Evolutionary conservation across 2,888 invertebrate genomes (phyloP), one percentile per base, ranked within the genome.

Genomic region (Monopis laevigella): DNA sequence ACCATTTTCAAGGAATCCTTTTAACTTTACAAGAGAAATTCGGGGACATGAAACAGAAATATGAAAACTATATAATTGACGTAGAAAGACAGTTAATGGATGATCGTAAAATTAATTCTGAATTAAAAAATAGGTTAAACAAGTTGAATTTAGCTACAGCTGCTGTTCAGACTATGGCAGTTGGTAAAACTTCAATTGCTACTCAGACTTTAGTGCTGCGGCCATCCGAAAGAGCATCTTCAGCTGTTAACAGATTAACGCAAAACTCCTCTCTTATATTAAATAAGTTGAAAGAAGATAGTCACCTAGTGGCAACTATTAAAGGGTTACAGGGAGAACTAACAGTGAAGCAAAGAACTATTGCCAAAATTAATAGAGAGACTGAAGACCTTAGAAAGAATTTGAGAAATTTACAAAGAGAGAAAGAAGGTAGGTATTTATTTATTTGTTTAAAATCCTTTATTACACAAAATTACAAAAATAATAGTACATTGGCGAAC

Each of bases 301-400:
- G 88, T 21, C 90, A 92, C 70, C 75, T 92, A 35, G 65, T 92
- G 16, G 90, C 91, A 1, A 91, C 92, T 0, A 89, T 92, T 51
- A 85, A 92, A 45, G 91, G 91, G 2, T 70, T 92, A 56, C 89
- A 92, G 58, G 66, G 87, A 0, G 92, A 92, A 56, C 59, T 92
- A 39, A 83, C 86, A 2, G 84, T 85, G 21, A 91, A 91, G 62
- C 91, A 92, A 53, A 88, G 90, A 50, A 84, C 85, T 2, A 82
- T 90, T 45, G 77, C 83, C 24, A 88, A 89, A 48, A 72, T 92
- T 36, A 89, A 88, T 27, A 86, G 88, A 49, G 92, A 92, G 56
- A 75, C 89, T 30, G 90, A 91, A 27, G 92, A 92, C 46, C 64
- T 89, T 43, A 85, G 86, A 54, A 91, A 88, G 60, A 90, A 89